A percentile compares a stretch with the other conserved stretches of the same genome.
Evolutionary conservation across 2,113 vertebrate species (phyloP).

Genomic region (Columba livia): DNA sequence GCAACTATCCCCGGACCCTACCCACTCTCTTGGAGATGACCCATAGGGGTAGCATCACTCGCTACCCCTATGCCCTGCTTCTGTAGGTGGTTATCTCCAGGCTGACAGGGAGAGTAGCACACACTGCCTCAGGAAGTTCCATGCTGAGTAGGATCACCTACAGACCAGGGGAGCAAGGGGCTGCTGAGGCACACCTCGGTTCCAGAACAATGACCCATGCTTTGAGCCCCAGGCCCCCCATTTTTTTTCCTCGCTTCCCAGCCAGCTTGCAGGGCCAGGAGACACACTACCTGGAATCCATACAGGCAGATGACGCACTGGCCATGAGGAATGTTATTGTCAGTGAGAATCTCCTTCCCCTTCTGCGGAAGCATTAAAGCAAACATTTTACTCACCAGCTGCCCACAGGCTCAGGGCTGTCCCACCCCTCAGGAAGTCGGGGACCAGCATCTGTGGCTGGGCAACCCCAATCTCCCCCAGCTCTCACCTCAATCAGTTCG

Average conservation of each 20-base stretch:
- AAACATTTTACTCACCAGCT: background rate
- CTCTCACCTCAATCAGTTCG: constrained; percentile 81
- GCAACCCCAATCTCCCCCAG: background rate
- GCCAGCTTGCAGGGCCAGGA: fast-evolving
- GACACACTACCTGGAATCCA: constrained; percentile 83
- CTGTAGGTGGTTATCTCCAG: background rate
- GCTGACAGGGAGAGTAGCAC: fast-evolving
- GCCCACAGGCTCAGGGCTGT: background rate
- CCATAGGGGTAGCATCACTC: fast-evolving
- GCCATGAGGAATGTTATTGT: constrained; percentile 95
- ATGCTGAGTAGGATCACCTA: background rate
- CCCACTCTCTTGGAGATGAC: background rate
- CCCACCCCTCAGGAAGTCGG: background rate
- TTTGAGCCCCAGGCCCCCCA: background rate
- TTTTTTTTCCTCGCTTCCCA: background rate
- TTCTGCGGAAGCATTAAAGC: constrained; percentile 76
- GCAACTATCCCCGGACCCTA: background rate
- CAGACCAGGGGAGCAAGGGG: background rate
- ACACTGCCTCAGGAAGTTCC: background rate
- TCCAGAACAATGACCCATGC: background rate
- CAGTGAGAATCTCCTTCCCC: constrained; percentile 95
- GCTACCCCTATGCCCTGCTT: background rate
- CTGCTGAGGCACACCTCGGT: background rate
- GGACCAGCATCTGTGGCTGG: background rate
- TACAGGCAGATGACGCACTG: constrained; percentile 96